Percentiles rank a stretch among this genome's conserved stretches.
These are phyloP conservation scores for Phyllostomus hastatus DNA, from an alignment of 2,113 vertebrate species.

Conservation along the genomic window DNA sequence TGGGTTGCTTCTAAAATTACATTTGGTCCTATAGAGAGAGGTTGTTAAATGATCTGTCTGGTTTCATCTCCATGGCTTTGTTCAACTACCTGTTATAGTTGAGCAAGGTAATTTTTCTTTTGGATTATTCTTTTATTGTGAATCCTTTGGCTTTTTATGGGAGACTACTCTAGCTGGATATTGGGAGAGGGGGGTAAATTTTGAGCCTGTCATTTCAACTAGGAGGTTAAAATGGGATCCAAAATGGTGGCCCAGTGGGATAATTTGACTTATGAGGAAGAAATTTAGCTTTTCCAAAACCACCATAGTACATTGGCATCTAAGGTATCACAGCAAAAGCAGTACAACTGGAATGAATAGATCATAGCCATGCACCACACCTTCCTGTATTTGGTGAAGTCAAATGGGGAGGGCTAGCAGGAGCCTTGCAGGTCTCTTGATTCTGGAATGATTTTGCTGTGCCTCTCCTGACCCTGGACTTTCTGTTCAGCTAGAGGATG, in stretches of 20 bases:
- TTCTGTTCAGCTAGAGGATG: not conserved
- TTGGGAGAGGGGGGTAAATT: not conserved
- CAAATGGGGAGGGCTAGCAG: not conserved
- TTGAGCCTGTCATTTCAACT: slow-evolving; percentile 36
- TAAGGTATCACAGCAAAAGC: not conserved
- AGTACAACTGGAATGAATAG: not conserved
- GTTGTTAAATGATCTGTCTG: not conserved
- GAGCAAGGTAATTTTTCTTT: slow-evolving; percentile 8
- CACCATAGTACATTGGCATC: not conserved
- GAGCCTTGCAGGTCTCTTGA: not conserved
- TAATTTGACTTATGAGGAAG: not conserved
- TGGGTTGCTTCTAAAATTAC: not conserved
- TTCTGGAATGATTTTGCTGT: not conserved
- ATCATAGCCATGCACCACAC: not conserved
- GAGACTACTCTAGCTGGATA: not conserved
- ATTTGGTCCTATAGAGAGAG: not conserved
- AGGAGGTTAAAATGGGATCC: not conserved
- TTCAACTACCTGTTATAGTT: slow-evolving; percentile 12
- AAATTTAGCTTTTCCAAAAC: not conserved
- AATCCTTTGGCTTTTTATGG: not conserved
- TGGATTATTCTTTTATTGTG: slow-evolving; percentile 5
- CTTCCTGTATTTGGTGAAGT: not conserved
- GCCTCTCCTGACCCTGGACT: not conserved
- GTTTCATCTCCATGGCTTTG: not conserved
- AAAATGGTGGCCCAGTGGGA: not conserved